Evolutionary conservation across 1,140 invertebrate species (phyloP), one percentile per base, ranked within the genome.

Genomic region (Orius laevigatus): DNA sequence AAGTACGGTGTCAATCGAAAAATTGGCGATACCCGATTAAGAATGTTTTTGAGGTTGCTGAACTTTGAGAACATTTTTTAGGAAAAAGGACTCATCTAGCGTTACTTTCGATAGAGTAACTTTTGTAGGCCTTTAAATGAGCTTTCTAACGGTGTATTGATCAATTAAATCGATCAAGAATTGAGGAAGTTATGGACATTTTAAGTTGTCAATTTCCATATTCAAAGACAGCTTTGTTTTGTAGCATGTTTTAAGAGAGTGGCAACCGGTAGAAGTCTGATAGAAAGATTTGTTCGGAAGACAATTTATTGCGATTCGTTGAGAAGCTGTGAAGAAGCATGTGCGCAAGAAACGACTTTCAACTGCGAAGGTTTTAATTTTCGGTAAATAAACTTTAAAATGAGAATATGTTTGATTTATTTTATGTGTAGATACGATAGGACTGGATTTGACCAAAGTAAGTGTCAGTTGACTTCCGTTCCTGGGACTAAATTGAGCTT

Each of bases 281-380:
- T 74, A 1, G 69, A 76, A 16, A 69, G 73, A 48, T 72, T 76
- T 54, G 73, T 84, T 5, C 67, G 74, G 55, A 69, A 73, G 51
- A 72, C 76, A 3, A 62, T 82, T 10, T 69, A 72, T 31, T 83
- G 81, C 57, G 75, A 81, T 50, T 70, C 72, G 2, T 60, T 84
- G 3, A 74, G 81, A 50, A 77, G 81, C 53, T 87, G 82, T 59
- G 72, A 78, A 60, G 62, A 72, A 40, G 76, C 79, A 56, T 87
- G 83, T 55, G 74, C 74, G n/a, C 67, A 70, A 1, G 82, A 85
- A 60, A 76, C 71, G 54, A 62, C 70, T 42, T 85, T 85, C 60
- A 70, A 69, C 49, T 87, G 83, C 58, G 78, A 83, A 63, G 83
- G 81, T 51, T 87, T 85, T 59, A 85, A 84, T 64, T 84, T 82